Evolutionary conservation across 2,113 vertebrate genomes (phyloP), one percentile per base, ranked within the genome.

Genomic region (Limnothrissa miodon): DNA sequence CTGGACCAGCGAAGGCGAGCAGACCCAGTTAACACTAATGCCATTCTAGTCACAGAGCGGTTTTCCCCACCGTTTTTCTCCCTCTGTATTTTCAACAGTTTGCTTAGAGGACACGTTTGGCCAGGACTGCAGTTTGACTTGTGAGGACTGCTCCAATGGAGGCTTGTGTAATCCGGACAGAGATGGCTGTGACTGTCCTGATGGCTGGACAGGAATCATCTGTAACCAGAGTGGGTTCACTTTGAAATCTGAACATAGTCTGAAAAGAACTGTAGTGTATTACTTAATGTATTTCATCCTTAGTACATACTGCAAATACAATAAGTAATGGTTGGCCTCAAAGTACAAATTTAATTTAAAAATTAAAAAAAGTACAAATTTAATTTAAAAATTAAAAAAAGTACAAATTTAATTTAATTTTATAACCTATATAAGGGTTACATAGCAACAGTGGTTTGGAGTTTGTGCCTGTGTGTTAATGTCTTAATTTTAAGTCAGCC

Each of bases 81-180:
- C 59, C 11, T 62, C 11, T 51, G 25, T 39, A 10, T 15, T 82
- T 17, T 83, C 36, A 33, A 39, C 90, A 99, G 98, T 99, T 87
- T 99, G 98, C 90, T 90, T 99, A 92, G 95, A 96, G 0, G 91
- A 92, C 83, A 94, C 96, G 0, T 99, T 99, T 0, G 98, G 98
- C 45, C 90, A 90, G 0, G 97, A 99, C 93, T 99, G 98, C 94
- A 97, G 96, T 90, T 87, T 99, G 92, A 95, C 93, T 0, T 99
- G 98, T 0, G 96, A 96, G 0, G 98, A 99, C 91, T 99, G 98
- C 80, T 88, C 89, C 0, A 97, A 97, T 0, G 96, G 96, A 1
- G 98, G 93, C 0, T 1, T 80, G 4, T 99, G 98, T 85, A 92
- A 90, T 0, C 53, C 81, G 0, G 94, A 93, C 83, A 91, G 86